phyloP scores from a whole-genome alignment of 2,113 vertebrate species.

The Varanus salvator region DNA sequence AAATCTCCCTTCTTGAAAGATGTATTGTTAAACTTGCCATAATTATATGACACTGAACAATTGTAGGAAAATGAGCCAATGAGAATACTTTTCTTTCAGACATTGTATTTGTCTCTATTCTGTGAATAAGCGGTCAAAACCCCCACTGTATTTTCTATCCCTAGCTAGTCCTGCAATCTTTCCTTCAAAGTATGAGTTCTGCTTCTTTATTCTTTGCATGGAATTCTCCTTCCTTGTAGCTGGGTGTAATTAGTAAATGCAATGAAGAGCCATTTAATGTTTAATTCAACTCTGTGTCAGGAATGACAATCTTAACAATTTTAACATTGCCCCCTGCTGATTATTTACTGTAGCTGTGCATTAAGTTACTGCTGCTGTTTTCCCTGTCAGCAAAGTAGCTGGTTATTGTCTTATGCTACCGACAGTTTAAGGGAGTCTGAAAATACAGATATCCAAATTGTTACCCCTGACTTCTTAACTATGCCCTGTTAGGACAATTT shows the following conservation, averaged over 20 bases:
- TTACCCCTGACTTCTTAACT: background rate
- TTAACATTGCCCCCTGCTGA: conserved; percentile 5
- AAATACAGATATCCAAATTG: background rate
- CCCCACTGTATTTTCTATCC: background rate
- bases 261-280: background rate
- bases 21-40: background rate
- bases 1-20: no score
- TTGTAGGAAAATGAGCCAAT: background rate
- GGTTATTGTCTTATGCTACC: background rate
- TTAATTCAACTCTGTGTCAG: background rate
- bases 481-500: background rate
- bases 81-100: background rate
- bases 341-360: background rate
- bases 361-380: background rate
- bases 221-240: background rate
- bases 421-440: background rate
- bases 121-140: background rate
- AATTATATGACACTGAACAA: background rate
- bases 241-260: background rate
- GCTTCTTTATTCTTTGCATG: background rate
- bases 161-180: background rate
- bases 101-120: background rate
- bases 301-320: background rate
- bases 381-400: background rate
- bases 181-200: background rate